Evolutionary conservation across 2,888 invertebrate species (phyloP), one percentile per base, ranked within the genome.

Genomic region (Pterostichus niger): DNA sequence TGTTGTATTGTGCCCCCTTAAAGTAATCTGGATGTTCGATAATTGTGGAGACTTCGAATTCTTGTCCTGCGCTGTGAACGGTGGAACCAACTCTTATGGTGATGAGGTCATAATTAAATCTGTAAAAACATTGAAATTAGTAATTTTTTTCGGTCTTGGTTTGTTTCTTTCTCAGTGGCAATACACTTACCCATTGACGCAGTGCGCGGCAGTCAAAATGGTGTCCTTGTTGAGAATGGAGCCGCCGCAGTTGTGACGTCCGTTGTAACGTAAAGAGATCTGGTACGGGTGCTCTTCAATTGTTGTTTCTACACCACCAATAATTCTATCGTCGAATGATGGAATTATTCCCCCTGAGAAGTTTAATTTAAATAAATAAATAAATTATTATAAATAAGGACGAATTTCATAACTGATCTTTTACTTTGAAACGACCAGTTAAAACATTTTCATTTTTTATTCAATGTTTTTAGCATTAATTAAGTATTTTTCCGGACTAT

Each of bases 201-300:
- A 77, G 31, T 77, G 56, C 13, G 54, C 56, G 3, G 76, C 33
- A 10, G 76, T 77, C 0, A 77, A 13, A 10, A 77, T 77, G 24
- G 76, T 77, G 13, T 77, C 40, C 56, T 77, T 5, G 15, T 77
- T 56, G 3, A 77, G n/a, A 10, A 77, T 77, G 24, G 76, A 56
- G 13, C 76, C 76, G 6, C 76, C 76, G 35, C 76, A 77, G 15
- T 46, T 80, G 13, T 71, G 80, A 6, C 24, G 10, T 3, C 33
- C 52, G 6, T 24, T 11, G 33, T 35, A 33, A 11, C 52, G 61
- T 0, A 80, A 10, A 4, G 80, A 35, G 11, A 80, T 59, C 52
- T 82, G 82, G 33, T 82, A 82, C 10, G 82, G 76, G 31, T 49
- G 44, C 10, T 82, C 54, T 46, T 75, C 82, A 5, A 82, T 82